These are phyloP conservation scores for Yoshiicerus persimilis DNA, from an alignment of 1,140 invertebrate species.

Conservation along the genomic window DNA sequence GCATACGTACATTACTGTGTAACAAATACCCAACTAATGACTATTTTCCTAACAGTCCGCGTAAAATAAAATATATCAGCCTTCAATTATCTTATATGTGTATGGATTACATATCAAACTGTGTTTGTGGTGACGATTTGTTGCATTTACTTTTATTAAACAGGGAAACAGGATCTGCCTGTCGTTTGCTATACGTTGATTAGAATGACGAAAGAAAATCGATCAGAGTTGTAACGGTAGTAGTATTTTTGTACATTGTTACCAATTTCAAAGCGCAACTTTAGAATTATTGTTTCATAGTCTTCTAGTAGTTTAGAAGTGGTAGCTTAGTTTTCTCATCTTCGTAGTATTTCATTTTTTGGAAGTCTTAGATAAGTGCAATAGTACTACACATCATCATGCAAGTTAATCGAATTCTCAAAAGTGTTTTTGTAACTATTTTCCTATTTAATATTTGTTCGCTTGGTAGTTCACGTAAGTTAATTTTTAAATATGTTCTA, in stretches of 20 bases:
- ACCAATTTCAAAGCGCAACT: background rate
- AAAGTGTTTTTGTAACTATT: background rate
- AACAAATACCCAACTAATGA: too few relatives aligned
- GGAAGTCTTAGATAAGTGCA: too few relatives aligned
- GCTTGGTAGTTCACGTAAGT: background rate
- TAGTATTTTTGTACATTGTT: background rate
- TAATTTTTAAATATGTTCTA: background rate
- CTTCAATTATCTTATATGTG: background rate
- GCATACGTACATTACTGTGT: too few relatives aligned
- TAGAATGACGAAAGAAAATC: background rate
- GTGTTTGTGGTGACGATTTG: background rate
- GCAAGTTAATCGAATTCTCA: background rate
- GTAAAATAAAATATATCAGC: too few relatives aligned
- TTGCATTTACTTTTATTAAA: background rate
- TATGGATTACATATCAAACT: background rate
- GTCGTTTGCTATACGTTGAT: background rate
- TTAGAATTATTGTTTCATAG: background rate
- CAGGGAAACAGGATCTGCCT: background rate
- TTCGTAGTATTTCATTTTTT: background rate
- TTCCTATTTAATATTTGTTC: background rate
- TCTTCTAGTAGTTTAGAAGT: background rate
- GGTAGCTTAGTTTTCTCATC: background rate
- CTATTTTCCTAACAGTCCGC: too few relatives aligned
- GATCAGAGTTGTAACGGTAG: background rate
- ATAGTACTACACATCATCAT: too few relatives aligned